Base-by-base conservation (phyloP, 92 coral and sea anemone genomes). In the Galaxea fascicularis region DNA sequence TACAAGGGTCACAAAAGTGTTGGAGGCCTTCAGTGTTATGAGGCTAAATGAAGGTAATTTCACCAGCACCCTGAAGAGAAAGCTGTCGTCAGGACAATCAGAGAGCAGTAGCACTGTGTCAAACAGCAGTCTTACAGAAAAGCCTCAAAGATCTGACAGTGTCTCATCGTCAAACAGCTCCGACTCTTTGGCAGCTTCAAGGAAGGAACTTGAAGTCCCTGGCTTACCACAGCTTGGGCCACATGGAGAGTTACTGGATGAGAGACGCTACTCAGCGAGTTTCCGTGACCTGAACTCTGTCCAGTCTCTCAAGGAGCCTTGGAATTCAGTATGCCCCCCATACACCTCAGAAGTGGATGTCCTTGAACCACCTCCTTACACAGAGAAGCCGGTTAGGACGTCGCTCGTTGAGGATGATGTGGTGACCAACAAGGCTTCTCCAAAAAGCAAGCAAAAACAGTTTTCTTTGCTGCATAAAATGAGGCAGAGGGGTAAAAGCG, bases 21-120 rank as follows among this genome's bases (percentile, higher is more conserved):
- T 97, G 69, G 99, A 97, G 74, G 96, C 99, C 2, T 97, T 95
- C 92, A 97, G 96, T 77, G 98, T 95, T 16, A 82, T 93, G 89
- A 62, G 93, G 76, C 77, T 95, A 83, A 91, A 92, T 93, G 98
- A 97, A 44, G 93, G 87, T 26, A 92, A 85, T 80, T 97, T 97
- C 67, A 97, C 99, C 49, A 93, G 92, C 73, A 95, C 97, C 22
- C 75, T 97, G 76, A 93, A 95, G 85, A 86, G 88, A 73, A 95
- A 91, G 86, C 88, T 95, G 71, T 93, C 95, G 11, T 80, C 90
- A 57, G 84, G 84, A 9, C 90, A 65, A 4, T 45, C 89, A 22
- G 92, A 93, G 53, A 86, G 80, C 18, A 39, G 75, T 21, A 81
- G 79, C 49, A 80, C 85, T 51, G 88, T 82, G 4, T 80, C 90